These are phyloP conservation scores for Ennomos quercinarius DNA, from an alignment of 2,888 invertebrate genomes.

Conservation along the genomic window DNA sequence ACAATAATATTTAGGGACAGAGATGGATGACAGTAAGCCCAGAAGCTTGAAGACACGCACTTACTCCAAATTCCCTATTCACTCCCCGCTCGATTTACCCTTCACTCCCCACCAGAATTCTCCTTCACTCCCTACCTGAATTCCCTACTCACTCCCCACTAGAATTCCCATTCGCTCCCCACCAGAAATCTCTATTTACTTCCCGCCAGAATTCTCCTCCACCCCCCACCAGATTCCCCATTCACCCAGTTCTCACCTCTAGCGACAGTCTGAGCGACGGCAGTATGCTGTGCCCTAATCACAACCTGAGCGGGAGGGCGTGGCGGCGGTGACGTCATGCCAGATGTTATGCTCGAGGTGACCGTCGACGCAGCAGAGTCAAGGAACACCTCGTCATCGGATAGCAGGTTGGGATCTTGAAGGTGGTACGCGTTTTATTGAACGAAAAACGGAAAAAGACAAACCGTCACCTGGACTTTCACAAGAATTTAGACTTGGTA, in stretches of 20 bases:
- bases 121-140: background rate
- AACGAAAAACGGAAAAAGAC: background rate
- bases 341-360: conserved; percentile 51
- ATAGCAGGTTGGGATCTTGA: conserved; percentile 61
- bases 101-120: too few species aligned
- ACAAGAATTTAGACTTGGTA: background rate
- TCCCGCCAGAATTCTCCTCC: background rate
- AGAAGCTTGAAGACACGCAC: too few species aligned
- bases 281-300: conserved; percentile 46
- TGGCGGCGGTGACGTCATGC: conserved; percentile 30
- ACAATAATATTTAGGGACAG: too few species aligned
- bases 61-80: too few species aligned
- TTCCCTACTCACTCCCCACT: background rate
- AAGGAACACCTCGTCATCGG: conserved; percentile 77
- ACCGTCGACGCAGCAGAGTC: conserved; percentile 62
- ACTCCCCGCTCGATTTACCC: too few species aligned
- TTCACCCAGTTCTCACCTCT: conserved; percentile 50
- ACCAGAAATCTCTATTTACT: background rate
- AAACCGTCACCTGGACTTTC: conserved; percentile 4
- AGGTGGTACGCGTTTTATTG: background rate
- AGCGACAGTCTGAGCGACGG: conserved; percentile 49
- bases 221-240: background rate
- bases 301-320: conserved; percentile 32
- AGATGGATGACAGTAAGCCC: too few species aligned
- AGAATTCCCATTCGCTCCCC: background rate